Conservation (phyloP, 2,113 vertebrate species). For the Bucco capensis region DNA sequence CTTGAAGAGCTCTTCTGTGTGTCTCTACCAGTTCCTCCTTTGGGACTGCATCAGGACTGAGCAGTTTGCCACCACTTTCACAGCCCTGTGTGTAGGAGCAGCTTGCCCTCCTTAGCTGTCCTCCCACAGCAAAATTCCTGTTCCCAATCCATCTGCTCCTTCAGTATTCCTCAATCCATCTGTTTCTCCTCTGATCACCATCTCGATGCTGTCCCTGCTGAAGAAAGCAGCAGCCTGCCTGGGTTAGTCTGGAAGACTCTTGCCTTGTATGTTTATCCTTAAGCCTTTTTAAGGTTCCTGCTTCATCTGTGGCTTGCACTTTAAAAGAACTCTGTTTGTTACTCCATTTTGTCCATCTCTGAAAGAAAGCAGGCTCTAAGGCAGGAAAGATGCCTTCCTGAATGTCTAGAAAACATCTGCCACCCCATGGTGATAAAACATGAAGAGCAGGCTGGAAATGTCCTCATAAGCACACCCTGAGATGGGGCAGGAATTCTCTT, state of each 20-base stretch:
- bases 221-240: background rate
- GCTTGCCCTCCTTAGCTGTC: slow-evolving; percentile 3
- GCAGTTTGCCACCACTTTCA: background rate
- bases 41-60: background rate
- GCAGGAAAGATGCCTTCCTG: background rate
- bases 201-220: background rate
- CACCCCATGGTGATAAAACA: background rate
- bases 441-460: background rate
- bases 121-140: slow-evolving; percentile 6
- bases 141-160: slow-evolving; percentile 11
- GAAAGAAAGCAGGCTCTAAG: background rate
- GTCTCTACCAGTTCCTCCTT: background rate
- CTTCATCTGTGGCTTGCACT: background rate
- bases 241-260: background rate
- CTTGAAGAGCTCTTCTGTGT: background rate
- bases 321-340: background rate
- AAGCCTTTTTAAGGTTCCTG: background rate
- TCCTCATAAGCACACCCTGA: background rate
- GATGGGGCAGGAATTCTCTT: background rate
- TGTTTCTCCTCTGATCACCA: background rate
- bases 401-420: background rate
- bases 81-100: background rate
- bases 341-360: background rate
- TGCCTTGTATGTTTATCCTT: background rate
- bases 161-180: background rate